Evolutionary conservation across 2,797 vertebrate genomes (phyloP), one percentile per base, ranked within the genome.

Genomic region (Myioborus miniatus): DNA sequence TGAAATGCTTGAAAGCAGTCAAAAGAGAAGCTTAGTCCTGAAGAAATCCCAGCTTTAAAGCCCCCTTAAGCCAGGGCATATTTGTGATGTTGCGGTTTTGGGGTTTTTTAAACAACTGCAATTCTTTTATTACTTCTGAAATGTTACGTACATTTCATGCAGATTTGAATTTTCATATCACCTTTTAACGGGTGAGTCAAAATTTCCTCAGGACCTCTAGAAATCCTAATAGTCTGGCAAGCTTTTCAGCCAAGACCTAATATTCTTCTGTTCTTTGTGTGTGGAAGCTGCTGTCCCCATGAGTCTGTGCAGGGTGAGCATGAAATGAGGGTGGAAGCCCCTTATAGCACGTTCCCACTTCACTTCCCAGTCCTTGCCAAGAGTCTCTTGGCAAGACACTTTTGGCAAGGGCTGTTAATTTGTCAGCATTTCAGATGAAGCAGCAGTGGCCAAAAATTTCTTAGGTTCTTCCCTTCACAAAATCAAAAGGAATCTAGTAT

Each of bases 1-100:
- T 94, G 83, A 96, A 97, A 96, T 91, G 70, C 84, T 96, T 95
- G 55, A 91, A 96, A 96, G 91, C 59, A 87, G 92, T 91, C 90
- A 85, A 96, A 97, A 96, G 82, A 69, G 77, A 91, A 49, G 68
- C 82, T 96, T 92, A 96, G 88, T 85, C 30, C 60, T 87, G 72
- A 89, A 94, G 86, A 95, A 96, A 95, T 95, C 65, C 84, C 41
- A 64, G 83, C 59, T 75, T 95, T 93, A 95, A 96, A 92, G 55
- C 89, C 70, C 13, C 27, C 29, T 91, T 96, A 97, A 97, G 88
- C 88, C 70, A 86, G 32, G 56, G 58, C 77, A 89, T 95, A 84
- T 94, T 89, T 88, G 67, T 94, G 85, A 88, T 78, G 56, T 30
- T 63, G n/a, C 16, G 13, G 21, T 32, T 24, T 22, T 56, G 43